Evolutionary conservation across 1,140 invertebrate genomes (phyloP), one percentile per base, ranked within the genome.

Genomic region (Bombus sibiricus): DNA sequence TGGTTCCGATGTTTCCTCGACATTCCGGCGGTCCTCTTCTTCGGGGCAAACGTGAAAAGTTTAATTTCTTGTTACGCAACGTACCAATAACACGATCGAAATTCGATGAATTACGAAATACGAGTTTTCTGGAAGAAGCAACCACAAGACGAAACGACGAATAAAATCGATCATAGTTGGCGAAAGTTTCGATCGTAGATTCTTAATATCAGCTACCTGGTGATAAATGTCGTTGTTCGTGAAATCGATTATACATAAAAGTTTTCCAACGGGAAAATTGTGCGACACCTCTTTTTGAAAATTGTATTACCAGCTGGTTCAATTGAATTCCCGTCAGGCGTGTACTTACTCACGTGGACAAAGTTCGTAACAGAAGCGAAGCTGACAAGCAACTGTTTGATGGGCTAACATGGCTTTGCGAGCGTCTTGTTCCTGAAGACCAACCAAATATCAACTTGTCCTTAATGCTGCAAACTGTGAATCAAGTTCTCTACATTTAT

Each of bases 301-400:
- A 75, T 68, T 57, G n/a, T n/a, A 68, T 68, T 53, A 32, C 3
- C 22, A 18, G 81, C 76, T 68, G 41, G 72, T 34, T 39, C 39
- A 34, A 76, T 83, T 3, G 81, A 68, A 76, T 83, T 83, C 39
- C 32, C 81, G 22, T 4, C 32, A 37, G 64, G 4, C 72, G 59
- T 32, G 81, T 66, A 53, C 47, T 53, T 22, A 76, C 53, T 13
- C 18, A 59, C 25, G 72, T 25, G 62, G 41, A 39, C 81, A 39
- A 83, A 77, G 81, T 83, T 83, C 57, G 53, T 62, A 39, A 22
- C 28, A 10, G 73, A 41, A 37, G 81, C 62, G 53, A 37, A 75
- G n/a, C 86, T 43, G 73, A 77, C 81, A 81, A 83, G 86, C 37
- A 87, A 89, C 88, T 85, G 84, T 66, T 88, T 88, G 86, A 89